Evolutionary conservation across 64 coral and sea anemone genomes (phyloP).

Genomic region (Pachyseris speciosa): DNA sequence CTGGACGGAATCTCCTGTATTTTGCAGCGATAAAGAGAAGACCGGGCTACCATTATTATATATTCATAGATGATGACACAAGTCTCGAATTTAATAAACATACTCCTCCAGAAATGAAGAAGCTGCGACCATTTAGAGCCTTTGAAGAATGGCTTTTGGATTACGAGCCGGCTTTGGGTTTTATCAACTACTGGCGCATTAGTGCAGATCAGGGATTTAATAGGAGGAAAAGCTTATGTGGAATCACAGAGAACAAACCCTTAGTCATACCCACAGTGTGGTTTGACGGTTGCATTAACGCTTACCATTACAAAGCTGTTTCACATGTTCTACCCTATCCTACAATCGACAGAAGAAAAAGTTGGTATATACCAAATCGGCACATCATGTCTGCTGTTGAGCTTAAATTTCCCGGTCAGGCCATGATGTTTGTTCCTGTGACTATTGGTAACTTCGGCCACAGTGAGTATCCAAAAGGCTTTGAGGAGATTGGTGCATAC

Average conservation of each 20-base stretch:
- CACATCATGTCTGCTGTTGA: conserved; percentile 10
- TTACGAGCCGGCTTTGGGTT: conserved; percentile 49
- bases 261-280: conserved; percentile 15
- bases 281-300: conserved; percentile 60
- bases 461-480: neutral
- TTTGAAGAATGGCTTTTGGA: conserved; percentile 56
- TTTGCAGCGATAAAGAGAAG: conserved; percentile 5
- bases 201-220: neutral
- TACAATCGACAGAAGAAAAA: neutral
- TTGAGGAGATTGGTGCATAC: neutral
- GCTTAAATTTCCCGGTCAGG: conserved; percentile 7
- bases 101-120: neutral
- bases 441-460: neutral
- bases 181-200: neutral
- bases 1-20: conserved; percentile 55
- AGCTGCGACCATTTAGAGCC: neutral
- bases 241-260: neutral
- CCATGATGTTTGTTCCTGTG: conserved; percentile 21
- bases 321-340: conserved; percentile 44
- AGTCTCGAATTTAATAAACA: neutral
- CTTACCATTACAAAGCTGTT: conserved; percentile 38
- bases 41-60: conserved; percentile 40
- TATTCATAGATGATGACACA: conserved; percentile 60
- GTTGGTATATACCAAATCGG: conserved; percentile 3
- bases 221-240: conserved; percentile 2